Base-by-base conservation (phyloP, 1,140 invertebrate species). In the Cryptotermes secundus region DNA sequence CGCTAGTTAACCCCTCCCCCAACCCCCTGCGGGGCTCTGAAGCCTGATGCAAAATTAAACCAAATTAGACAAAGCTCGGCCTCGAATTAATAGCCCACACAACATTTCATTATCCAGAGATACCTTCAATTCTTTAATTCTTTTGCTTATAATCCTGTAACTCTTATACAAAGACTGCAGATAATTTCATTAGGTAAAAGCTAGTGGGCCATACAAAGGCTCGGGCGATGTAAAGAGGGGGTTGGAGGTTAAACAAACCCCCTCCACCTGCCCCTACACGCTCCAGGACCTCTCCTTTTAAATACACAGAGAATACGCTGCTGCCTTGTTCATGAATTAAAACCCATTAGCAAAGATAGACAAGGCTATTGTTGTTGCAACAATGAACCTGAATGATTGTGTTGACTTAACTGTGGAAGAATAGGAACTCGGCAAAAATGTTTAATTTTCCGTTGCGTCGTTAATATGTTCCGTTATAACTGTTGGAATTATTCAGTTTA, bases 81-180 rank as follows among this genome's bases (percentile, higher is more conserved):
- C 45, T 38, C 34, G 84, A 82, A 84, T 84, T 84, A 84, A 84
- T 84, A 79, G 84, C 80, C 83, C 83, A 49, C 83, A 80, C 83
- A 80, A 84, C 80, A 59, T 84, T 79, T 84, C 83, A 80, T 84
- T 84, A 72, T 82, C 49, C 35, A 49, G 35, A 83, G 38, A 83
- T 53, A 79, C 34, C 26, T 10, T 31, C 42, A 84, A n/a, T n/a
- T 84, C 83, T 72, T 84, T 84, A 84, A 84, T 84, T 84, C 83
- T 84, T 84, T 84, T 31, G 83, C 79, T 34, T 34, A 42, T 80
- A 65, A 34, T 72, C 72, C 83, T 45, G 49, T 34, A 80, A 84
- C 49, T 19, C 24, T 59, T 31, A 34, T 34, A 34, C 83, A 83
- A 83, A 83, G 35, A 34, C 83, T 80, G 49, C 24, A 42, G 72